Percentiles rank a stretch among this genome's conserved stretches.
Evolutionary conservation across 2,797 vertebrate genomes (phyloP).

Genomic region (Pseudochromis fuscus): DNA sequence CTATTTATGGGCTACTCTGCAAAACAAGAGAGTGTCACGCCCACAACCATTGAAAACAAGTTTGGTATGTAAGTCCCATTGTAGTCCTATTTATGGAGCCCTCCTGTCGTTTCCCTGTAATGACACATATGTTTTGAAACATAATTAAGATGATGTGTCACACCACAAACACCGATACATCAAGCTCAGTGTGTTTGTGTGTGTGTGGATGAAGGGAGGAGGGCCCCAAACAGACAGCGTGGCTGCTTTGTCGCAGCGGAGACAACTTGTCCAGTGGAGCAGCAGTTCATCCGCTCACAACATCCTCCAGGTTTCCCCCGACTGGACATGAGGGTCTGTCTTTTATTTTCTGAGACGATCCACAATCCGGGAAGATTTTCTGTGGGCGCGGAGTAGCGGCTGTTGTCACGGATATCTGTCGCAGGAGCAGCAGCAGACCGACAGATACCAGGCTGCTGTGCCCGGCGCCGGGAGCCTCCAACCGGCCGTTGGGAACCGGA

Average conservation of each 20-base stretch:
- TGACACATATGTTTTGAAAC: constrained; percentile 3
- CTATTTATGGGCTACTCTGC: neutral
- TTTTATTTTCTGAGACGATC: neutral
- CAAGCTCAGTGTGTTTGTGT: constrained; percentile 11
- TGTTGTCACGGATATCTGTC: constrained; percentile 37
- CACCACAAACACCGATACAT: neutral
- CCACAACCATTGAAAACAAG: constrained; percentile 5
- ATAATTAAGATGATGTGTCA: neutral
- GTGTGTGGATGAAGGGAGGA: constrained; percentile 50
- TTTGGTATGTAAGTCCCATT: too few relatives aligned
- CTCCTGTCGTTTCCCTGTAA: too few relatives aligned
- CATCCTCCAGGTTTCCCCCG: constrained; percentile 34
- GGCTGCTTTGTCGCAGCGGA: constrained; percentile 72
- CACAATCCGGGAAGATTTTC: neutral
- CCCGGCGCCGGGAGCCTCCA: constrained; percentile 61
- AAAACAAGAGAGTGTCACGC: constrained; percentile 6
- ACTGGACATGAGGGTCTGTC: constrained; percentile 20
- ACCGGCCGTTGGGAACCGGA: constrained; percentile 45
- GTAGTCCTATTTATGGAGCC: too few relatives aligned
- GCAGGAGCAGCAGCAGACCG: constrained; percentile 17
- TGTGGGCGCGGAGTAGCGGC: constrained; percentile 58
- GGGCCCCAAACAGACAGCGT: constrained; percentile 68
- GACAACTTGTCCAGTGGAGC: constrained; percentile 50
- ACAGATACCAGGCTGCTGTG: constrained; percentile 29
- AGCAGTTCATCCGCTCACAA: constrained; percentile 27